phyloP scores from a whole-genome alignment of 2,888 invertebrate species.

The Drosophila eohydei region DNA sequence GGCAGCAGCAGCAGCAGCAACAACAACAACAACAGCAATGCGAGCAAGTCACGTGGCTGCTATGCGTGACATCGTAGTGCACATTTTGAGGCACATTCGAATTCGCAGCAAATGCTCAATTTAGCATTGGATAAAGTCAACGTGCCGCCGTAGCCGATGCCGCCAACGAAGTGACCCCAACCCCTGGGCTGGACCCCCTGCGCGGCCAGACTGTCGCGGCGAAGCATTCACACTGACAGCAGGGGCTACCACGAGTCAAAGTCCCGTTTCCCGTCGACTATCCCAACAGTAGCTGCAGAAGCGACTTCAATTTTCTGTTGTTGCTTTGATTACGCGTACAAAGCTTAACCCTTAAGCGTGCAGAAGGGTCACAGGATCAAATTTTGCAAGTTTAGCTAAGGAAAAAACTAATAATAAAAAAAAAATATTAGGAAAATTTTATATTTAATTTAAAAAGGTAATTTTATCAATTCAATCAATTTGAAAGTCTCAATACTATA shows the following conservation, averaged over 20 bases:
- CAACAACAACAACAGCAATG: constrained; percentile 16
- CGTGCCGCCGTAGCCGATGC: constrained; percentile 31
- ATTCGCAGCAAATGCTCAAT: constrained; percentile 20
- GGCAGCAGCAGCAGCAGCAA: constrained; percentile 5
- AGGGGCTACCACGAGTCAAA: constrained; percentile 36
- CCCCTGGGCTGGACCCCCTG: constrained; percentile 1
- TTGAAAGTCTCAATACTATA: too few species aligned
- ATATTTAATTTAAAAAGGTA: neutral
- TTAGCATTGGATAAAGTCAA: constrained; percentile 32
- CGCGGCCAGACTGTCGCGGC: neutral
- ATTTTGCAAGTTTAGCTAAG: neutral
- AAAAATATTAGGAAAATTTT: neutral
- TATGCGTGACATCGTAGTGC: constrained; percentile 55
- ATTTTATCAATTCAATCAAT: too few species aligned
- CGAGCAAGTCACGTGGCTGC: constrained; percentile 53
- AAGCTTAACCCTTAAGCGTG: constrained; percentile 33
- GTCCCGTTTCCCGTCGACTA: constrained; percentile 11
- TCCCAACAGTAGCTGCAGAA: neutral
- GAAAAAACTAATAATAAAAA: neutral
- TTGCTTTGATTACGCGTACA: constrained; percentile 15
- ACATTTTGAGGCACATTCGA: constrained; percentile 47
- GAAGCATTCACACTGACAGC: constrained; percentile 15
- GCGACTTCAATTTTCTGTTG: constrained; percentile 23
- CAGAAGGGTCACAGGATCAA: neutral
- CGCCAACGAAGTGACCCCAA: constrained; percentile 10